A percentile compares a stretch with the other conserved stretches of the same genome.
Conservation (phyloP, 2,888 invertebrate genomes). For the Exocentrus adspersus region DNA sequence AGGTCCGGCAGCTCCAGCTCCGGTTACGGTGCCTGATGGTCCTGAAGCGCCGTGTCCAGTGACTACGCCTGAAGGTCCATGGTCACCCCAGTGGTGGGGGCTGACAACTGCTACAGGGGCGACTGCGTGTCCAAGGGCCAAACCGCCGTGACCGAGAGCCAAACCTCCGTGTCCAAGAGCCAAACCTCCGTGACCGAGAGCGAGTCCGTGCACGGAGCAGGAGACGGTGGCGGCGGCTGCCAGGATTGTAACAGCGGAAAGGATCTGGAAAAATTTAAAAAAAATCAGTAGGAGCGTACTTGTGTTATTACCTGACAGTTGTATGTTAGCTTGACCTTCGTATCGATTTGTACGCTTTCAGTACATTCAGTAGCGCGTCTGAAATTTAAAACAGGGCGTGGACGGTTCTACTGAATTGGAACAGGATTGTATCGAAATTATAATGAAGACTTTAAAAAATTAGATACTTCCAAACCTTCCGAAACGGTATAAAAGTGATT, state of each 20-base stretch:
- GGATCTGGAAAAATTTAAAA: conserved; percentile 3
- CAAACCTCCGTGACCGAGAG: neutral
- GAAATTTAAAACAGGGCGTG: neutral
- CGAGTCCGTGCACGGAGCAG: conserved; percentile 4
- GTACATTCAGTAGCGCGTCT: neutral
- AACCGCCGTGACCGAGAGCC: conserved; percentile 6
- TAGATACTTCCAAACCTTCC: no score
- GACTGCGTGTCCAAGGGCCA: conserved; percentile 10
- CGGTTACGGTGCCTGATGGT: conserved; percentile 19
- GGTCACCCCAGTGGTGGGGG: conserved; percentile 21
- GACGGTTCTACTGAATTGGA: no score
- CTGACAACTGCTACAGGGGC: conserved; percentile 9
- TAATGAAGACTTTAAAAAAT: no score
- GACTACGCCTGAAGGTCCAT: conserved; percentile 29
- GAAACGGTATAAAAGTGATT: no score
- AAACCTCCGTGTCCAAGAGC: neutral
- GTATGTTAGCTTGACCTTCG: no score
- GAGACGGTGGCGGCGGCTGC: conserved; percentile 13
- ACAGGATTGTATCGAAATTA: no score
- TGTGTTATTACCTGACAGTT: no score
- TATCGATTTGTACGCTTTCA: no score
- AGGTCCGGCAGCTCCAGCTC: conserved; percentile 28
- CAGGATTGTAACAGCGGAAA: conserved; percentile 9
- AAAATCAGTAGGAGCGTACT: neutral
- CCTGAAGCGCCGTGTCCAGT: conserved; percentile 28